phyloP scores from a whole-genome alignment of 2,888 invertebrate genomes.

The Epinotia bilunana region DNA sequence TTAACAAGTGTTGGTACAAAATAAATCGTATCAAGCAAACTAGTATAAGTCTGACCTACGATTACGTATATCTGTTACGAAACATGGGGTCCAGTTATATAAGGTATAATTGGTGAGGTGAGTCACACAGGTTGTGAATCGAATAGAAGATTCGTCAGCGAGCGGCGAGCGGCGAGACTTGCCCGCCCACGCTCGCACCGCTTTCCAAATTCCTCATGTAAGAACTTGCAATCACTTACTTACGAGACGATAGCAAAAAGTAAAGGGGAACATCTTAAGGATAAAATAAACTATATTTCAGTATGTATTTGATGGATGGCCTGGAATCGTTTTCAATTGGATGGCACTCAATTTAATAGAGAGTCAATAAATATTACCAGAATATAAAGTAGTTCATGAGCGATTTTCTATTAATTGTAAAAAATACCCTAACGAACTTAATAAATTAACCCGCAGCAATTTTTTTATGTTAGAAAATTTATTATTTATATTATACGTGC shows the following conservation, averaged over 20 bases:
- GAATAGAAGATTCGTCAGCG: conserved; percentile 74
- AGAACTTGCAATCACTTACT: conserved; percentile 79
- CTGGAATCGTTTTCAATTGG: background rate
- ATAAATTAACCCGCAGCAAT: too few species aligned
- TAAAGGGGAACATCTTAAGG: conserved; percentile 1
- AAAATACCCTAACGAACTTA: too few species aligned
- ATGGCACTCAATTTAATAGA: background rate
- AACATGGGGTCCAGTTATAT: background rate
- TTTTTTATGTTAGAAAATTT: too few species aligned
- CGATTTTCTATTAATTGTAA: too few species aligned
- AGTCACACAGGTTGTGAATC: background rate
- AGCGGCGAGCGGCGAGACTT: conserved; percentile 67
- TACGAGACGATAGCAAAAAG: conserved; percentile 59
- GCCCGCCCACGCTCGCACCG: conserved; percentile 82
- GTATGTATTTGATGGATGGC: background rate
- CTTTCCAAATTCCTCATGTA: conserved; percentile 83
- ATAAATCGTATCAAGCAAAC: background rate
- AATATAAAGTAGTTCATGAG: too few species aligned
- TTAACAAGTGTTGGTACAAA: conserved; percentile 60
- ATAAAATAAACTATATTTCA: background rate
- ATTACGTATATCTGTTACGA: background rate
- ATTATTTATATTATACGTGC: too few species aligned
- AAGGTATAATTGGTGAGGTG: background rate
- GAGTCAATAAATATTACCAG: background rate
- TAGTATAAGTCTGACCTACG: background rate